Base-by-base conservation (phyloP, 2,113 vertebrate genomes). In the Austrofundulus limnaeus region DNA sequence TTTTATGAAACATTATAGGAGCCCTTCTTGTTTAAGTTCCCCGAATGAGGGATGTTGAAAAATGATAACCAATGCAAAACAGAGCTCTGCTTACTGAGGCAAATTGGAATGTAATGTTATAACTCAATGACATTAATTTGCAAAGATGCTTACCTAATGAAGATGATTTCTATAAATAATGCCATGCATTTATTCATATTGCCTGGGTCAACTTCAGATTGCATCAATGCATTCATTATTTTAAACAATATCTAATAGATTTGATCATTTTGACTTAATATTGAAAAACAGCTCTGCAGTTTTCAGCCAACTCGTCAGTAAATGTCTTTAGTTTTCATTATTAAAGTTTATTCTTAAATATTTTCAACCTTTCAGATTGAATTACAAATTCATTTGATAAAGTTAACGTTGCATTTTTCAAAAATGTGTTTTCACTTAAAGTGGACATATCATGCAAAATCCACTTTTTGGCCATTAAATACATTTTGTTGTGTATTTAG, bases 131-230 rank as follows among this genome's bases (percentile, higher is more conserved):
- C 77, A 85, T 80, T 85, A 64, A 85, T 86, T 87, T 84, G 56
- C 77, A 85, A 84, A 85, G 81, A 84, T 67, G 81, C 71, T 83
- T 85, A 80, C 65, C 74, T 82, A 71, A 85, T 85, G 80, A 83
- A 77, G 56, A 66, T 56, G 25, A 75, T 82, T 83, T 72, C 66
- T 74, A 70, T 83, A 85, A 82, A 77, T 80, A 85, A 87, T 83
- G 64, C 1, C 52, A 82, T 76, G 68, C 60, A 87, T 83, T 65
- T 84, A 85, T 88, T 85, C 77, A 79, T 61, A 64, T 43, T 61
- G 69, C 66, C 64, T 62, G 78, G 69, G 75, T 87, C 83, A 85
- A 28, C 46, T 54, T 68, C 57, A 80, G 75, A 85, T n/a, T 74
- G 50, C 70, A 77, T 85, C 62, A 79, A 62, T 80, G 46, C 62